Evolutionary conservation across 2,797 vertebrate genomes (phyloP).

Genomic region (Tympanoctomys barrerae): DNA sequence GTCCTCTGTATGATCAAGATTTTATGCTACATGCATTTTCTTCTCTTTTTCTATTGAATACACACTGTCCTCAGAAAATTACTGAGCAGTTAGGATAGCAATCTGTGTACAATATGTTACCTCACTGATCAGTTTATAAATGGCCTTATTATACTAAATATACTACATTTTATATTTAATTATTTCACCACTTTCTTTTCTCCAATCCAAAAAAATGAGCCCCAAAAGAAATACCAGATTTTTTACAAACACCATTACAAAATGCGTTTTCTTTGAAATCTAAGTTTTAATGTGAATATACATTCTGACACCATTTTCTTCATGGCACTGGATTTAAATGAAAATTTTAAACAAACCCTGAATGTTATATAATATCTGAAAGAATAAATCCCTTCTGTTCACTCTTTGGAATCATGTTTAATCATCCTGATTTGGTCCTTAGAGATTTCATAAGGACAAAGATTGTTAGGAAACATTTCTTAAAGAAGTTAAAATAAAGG

Average conservation of each 20-base stretch:
- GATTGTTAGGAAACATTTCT: neutral
- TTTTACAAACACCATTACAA: conserved; percentile 24
- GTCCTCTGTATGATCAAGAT: neutral
- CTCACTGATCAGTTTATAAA: neutral
- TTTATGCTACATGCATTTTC: neutral
- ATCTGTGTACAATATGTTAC: neutral
- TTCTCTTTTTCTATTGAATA: neutral
- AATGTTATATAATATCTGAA: neutral
- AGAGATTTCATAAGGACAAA: neutral
- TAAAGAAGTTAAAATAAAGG: conserved; percentile 47
- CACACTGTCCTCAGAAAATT: neutral
- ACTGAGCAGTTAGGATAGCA: neutral
- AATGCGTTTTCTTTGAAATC: conserved; percentile 30
- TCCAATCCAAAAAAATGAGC: neutral
- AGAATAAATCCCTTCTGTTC: neutral
- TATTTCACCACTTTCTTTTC: neutral
- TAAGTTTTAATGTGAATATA: conserved; percentile 18
- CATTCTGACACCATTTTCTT: conserved; percentile 14
- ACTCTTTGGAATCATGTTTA: conserved; percentile 19
- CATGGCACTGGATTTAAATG: conserved; percentile 34
- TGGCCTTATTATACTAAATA: neutral
- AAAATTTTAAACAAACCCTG: conserved; percentile 36
- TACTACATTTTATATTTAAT: conserved; percentile 32
- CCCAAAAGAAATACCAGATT: neutral
- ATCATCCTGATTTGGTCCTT: neutral